phyloP scores from a whole-genome alignment of 2,797 vertebrate species.

The Peromyscus attwateri region DNA sequence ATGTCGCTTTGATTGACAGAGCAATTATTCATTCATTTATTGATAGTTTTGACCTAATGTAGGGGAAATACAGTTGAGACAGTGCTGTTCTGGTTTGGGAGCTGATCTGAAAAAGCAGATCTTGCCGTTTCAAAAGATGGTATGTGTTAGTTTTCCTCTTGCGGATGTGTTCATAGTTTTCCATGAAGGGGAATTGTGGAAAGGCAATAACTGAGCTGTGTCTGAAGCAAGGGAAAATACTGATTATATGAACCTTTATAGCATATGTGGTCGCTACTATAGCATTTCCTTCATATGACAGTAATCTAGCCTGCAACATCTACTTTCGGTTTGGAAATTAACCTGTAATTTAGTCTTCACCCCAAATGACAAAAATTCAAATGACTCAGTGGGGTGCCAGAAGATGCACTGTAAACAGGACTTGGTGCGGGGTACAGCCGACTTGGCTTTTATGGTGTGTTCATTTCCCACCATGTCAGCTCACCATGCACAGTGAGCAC shows the following conservation, averaged over 20 bases:
- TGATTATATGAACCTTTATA: conserved; percentile 87
- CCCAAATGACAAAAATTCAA: conserved; percentile 93
- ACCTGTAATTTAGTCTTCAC: conserved; percentile 93
- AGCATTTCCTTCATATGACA: conserved; percentile 88
- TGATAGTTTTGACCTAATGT: conserved; percentile 89
- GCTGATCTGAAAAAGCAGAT: conserved; percentile 83
- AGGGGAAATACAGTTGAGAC: conserved; percentile 82
- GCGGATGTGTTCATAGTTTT: conserved; percentile 81
- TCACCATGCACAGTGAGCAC: conserved; percentile 71
- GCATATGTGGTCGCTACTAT: conserved; percentile 86
- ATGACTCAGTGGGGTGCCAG: conserved; percentile 91
- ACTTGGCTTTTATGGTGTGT: conserved; percentile 71
- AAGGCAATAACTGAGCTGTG: conserved; percentile 84
- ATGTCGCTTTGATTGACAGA: conserved; percentile 86
- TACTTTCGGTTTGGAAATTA: conserved; percentile 91
- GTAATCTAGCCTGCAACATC: conserved; percentile 91
- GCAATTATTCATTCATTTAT: conserved; percentile 87
- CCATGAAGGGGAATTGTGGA: conserved; percentile 73
- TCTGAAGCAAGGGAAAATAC: conserved; percentile 86
- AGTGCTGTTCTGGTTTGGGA: conserved; percentile 79
- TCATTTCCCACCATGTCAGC: conserved; percentile 81
- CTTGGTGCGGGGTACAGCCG: conserved; percentile 84
- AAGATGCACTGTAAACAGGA: conserved; percentile 91
- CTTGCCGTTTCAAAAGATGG: background rate
- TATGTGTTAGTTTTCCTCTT: conserved; percentile 78